Conservation (phyloP, 2,888 invertebrate species). For the Thymelicus sylvestris region DNA sequence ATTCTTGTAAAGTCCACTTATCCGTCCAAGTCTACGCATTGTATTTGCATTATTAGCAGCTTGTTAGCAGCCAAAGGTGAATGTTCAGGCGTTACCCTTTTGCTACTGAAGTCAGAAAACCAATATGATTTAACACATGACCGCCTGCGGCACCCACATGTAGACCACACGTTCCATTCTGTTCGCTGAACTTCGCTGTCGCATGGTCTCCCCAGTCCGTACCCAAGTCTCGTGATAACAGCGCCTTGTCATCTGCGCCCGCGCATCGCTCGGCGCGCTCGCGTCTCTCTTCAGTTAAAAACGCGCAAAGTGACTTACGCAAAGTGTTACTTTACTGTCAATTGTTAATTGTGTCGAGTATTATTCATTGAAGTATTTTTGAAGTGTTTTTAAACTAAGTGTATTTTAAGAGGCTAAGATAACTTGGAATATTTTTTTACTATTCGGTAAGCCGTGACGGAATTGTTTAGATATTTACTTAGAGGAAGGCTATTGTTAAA, state of each 20-base stretch:
- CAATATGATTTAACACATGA: too few relatives aligned
- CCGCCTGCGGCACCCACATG: background rate
- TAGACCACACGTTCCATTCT: background rate
- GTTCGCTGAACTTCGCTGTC: background rate
- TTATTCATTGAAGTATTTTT: background rate
- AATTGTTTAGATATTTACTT: slow-evolving; percentile 2
- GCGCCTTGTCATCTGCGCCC: slow-evolving; percentile 63
- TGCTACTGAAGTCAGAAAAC: too few relatives aligned
- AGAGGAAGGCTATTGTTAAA: slow-evolving; percentile 5
- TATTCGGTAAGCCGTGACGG: slow-evolving; percentile 20
- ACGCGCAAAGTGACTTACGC: slow-evolving; percentile 20
- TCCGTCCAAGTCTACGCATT: too few relatives aligned
- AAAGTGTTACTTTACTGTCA: background rate
- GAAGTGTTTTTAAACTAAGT: background rate
- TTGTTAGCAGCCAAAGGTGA: background rate
- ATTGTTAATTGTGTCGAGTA: background rate
- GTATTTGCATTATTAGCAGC: too few relatives aligned
- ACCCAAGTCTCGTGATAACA: slow-evolving; percentile 68
- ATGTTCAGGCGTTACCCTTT: too few relatives aligned
- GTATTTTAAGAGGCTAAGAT: background rate
- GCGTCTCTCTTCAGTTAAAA: slow-evolving; percentile 49
- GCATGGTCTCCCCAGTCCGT: slow-evolving; percentile 44
- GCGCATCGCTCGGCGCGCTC: slow-evolving; percentile 71
- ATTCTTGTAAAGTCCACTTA: too few relatives aligned
- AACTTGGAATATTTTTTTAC: slow-evolving; percentile 28